A percentile compares a stretch with the other conserved stretches of the same genome.
Evolutionary conservation across 2,888 invertebrate genomes (phyloP).

Genomic region (Cataglyphis altisquamis): DNA sequence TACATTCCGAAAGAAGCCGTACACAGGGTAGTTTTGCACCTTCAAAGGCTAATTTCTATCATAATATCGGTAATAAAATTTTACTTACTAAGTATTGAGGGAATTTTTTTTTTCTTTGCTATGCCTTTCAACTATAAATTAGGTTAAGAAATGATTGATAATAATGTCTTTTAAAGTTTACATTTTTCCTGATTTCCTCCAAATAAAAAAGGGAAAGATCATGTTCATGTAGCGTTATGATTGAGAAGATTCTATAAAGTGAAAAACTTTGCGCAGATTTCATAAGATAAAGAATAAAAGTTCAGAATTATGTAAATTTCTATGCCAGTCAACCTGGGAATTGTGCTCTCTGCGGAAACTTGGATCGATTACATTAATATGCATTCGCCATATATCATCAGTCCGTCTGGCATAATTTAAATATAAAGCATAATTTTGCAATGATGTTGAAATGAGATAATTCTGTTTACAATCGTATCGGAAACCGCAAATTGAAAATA

Average conservation of each 20-base stretch:
- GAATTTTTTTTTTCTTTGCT: not conserved
- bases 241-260: slow-evolving; percentile 46
- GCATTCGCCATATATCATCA: slow-evolving; percentile 51
- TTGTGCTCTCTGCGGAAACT: slow-evolving; percentile 38
- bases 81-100: slow-evolving; percentile 13
- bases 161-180: slow-evolving; percentile 20
- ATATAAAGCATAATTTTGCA: slow-evolving; percentile 43
- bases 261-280: slow-evolving; percentile 50
- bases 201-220: slow-evolving; percentile 17
- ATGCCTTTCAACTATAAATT: not conserved
- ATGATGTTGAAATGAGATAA: slow-evolving; percentile 35
- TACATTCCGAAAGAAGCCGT: not conserved
- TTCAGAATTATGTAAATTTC: slow-evolving; percentile 55
- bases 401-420: slow-evolving; percentile 26
- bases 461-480: slow-evolving; percentile 5
- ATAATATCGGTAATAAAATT: slow-evolving; percentile 16
- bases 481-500: slow-evolving; percentile 28
- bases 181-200: slow-evolving; percentile 21
- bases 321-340: slow-evolving; percentile 51
- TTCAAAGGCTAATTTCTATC: slow-evolving; percentile 21
- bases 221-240: slow-evolving; percentile 42
- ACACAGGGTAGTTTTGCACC: not conserved
- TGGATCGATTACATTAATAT: slow-evolving; percentile 54
- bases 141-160: slow-evolving; percentile 21
- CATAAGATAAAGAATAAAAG: slow-evolving; percentile 50